Evolutionary conservation across 2,797 vertebrate genomes (phyloP).

Genomic region (Anomalospiza imberbis): DNA sequence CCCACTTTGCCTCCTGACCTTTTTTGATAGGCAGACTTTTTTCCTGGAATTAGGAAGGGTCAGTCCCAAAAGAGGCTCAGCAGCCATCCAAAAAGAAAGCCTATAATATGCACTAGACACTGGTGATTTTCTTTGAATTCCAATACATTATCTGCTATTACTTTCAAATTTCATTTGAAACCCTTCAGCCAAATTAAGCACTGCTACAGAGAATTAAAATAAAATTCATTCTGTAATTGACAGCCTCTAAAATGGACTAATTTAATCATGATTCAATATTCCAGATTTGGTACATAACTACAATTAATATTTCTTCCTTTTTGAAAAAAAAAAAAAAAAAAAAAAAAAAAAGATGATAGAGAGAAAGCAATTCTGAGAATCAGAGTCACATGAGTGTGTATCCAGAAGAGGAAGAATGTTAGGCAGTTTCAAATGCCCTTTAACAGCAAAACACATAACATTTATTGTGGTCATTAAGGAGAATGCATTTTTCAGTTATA

Average conservation of each 20-base stretch:
- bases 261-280: neutral
- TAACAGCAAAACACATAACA: neutral
- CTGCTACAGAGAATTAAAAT: neutral
- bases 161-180: neutral
- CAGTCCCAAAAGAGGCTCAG: neutral
- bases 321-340: neutral
- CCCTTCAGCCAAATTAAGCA: neutral
- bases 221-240: neutral
- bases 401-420: neutral
- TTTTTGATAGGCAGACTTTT: neutral
- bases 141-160: neutral
- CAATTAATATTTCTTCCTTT: neutral
- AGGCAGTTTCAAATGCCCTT: neutral
- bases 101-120: too few relatives aligned
- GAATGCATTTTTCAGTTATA: neutral
- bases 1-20: neutral
- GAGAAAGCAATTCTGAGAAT: neutral
- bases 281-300: neutral
- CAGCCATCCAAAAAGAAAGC: neutral
- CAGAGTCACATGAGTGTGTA: accelerated
- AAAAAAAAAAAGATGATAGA: neutral
- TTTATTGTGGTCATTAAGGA: neutral
- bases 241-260: neutral
- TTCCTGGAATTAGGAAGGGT: neutral
- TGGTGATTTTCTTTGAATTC: neutral